A percentile compares a stretch with the other conserved stretches of the same genome.
Evolutionary conservation across 1,140 invertebrate genomes (phyloP).

Genomic region (Neocloeon triangulifer): DNA sequence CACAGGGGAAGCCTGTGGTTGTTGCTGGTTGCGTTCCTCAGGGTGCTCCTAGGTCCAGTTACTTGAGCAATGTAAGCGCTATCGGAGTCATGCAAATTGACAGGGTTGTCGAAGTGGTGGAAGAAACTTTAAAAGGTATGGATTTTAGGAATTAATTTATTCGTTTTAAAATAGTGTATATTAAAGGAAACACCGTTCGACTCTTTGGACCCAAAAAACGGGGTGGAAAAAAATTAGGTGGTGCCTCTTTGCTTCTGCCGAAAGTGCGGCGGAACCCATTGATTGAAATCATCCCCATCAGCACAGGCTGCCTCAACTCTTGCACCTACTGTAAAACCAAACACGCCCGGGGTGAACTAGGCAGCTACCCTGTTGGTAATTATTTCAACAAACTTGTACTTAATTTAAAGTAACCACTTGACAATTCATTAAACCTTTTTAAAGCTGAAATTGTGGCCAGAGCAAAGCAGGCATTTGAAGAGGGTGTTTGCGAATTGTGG

Average conservation of each 20-base stretch:
- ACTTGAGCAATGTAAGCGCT: slow-evolving; percentile 63
- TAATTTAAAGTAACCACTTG: too few species aligned
- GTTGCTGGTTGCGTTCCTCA: slow-evolving; percentile 95
- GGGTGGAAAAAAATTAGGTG: slow-evolving; percentile 61
- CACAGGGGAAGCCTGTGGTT: slow-evolving; percentile 66
- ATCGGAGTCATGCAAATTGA: slow-evolving; percentile 97
- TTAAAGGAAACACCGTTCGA: slow-evolving; percentile 47
- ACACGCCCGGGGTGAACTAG: slow-evolving; percentile 84
- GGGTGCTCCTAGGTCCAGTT: slow-evolving; percentile 48
- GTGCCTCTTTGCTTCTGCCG: slow-evolving; percentile 64
- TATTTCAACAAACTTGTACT: too few species aligned
- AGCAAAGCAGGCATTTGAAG: slow-evolving; percentile 62
- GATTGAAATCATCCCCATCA: slow-evolving; percentile 95
- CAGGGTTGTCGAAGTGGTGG: slow-evolving; percentile 93
- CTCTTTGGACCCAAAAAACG: slow-evolving; percentile 63
- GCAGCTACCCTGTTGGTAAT: slow-evolving; percentile 59
- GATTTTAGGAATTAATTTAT: too few species aligned
- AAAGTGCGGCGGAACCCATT: slow-evolving; percentile 90
- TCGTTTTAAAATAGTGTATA: too few species aligned
- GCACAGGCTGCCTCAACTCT: slow-evolving; percentile 92
- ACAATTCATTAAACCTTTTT: slow-evolving; percentile 6
- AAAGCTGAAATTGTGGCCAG: slow-evolving; percentile 53
- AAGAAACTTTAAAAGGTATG: slow-evolving; percentile 83
- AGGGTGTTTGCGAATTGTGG: slow-evolving; percentile 96
- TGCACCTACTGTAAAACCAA: slow-evolving; percentile 99